Base-by-base conservation (phyloP, 2,113 vertebrate genomes). In the Macaca fascicularis region DNA sequence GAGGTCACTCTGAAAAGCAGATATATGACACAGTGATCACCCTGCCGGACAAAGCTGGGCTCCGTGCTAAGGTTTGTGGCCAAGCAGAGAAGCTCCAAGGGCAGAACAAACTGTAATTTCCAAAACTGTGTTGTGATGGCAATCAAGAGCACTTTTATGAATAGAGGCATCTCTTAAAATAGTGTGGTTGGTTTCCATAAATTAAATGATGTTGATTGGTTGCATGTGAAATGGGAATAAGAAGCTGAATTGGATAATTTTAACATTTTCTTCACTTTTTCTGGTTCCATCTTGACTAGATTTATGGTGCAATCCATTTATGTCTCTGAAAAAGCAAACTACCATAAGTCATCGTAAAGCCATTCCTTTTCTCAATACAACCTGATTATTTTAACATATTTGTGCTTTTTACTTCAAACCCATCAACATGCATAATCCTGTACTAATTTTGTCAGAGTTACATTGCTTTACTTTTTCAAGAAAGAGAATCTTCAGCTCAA, bases 241-340 rank as follows among this genome's bases (percentile, higher is more conserved):
- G 95, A 92, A 78, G 74, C 32, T 43, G n/a, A 76, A 85, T n/a
- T 70, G 35, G 85, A 32, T 35, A 90, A n/a, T 76, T 87, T 84
- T 86, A 92, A 57, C 10, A 40, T 93, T 95, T 97, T 95, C 85
- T 97, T 93, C 76, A 89, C 19, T 87, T 67, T 93, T 74, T 72
- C 86, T 85, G 91, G 27, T 93, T 97, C 83, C 22, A 19, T 93
- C 23, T 70, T 96, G 61, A 67, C 0, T 93, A 32, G 8, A 48
- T 97, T 82, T 89, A 70, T 76, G 50, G 72, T 78, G 97, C 85
- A 79, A 57, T 87, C 75, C 14, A 1, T 90, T 88, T 95, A 70
- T 13, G 84, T 97, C 38, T 69, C 78, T 92, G 48, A 96, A 85
- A 74, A 97, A 83, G 94, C 6, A 88, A 67, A 43, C 27, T 40